Conservation (phyloP, 2,888 invertebrate genomes). For the Scaptodrosophila latifasciaeformis region DNA sequence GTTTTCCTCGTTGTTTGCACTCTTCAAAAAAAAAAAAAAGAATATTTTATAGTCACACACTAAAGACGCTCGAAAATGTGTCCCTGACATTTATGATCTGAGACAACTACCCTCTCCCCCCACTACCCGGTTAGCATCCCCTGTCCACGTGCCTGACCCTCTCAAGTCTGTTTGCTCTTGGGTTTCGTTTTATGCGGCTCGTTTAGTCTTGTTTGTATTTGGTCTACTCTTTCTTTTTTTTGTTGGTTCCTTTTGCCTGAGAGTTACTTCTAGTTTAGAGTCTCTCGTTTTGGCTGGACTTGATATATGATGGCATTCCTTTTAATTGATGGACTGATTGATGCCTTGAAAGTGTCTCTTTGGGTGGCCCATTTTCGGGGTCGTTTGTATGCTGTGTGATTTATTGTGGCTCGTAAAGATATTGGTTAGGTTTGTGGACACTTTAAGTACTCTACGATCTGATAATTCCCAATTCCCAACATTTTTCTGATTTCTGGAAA, state of each 20-base stretch:
- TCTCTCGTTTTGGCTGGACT: constrained; percentile 3
- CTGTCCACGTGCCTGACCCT: constrained; percentile 26
- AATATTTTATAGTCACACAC: constrained; percentile 54
- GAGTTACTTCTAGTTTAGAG: not conserved
- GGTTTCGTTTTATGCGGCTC: constrained; percentile 46
- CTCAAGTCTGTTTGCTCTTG: constrained; percentile 47
- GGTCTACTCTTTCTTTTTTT: constrained; percentile 20
- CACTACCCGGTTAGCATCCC: constrained; percentile 1
- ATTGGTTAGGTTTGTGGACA: constrained; percentile 35
- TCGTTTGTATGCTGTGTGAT: constrained; percentile 24
- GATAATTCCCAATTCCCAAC: too few relatives aligned
- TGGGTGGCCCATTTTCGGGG: constrained; percentile 18
- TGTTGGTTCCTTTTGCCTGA: constrained; percentile 15
- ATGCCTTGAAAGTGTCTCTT: constrained; percentile 23
- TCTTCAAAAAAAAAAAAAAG: constrained; percentile 41
- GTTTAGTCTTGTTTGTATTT: constrained; percentile 43
- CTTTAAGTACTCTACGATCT: constrained; percentile 3
- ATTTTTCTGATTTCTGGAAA: too few relatives aligned
- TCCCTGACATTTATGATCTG: constrained; percentile 67
- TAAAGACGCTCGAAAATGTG: constrained; percentile 60
- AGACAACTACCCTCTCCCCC: constrained; percentile 35
- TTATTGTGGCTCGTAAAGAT: constrained; percentile 35
- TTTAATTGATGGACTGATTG: constrained; percentile 56
- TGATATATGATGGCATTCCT: constrained; percentile 47
- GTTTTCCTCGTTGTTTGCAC: constrained; percentile 53